phyloP scores from a whole-genome alignment of 2,888 invertebrate genomes.

The Trissoscelio sp. region DNA sequence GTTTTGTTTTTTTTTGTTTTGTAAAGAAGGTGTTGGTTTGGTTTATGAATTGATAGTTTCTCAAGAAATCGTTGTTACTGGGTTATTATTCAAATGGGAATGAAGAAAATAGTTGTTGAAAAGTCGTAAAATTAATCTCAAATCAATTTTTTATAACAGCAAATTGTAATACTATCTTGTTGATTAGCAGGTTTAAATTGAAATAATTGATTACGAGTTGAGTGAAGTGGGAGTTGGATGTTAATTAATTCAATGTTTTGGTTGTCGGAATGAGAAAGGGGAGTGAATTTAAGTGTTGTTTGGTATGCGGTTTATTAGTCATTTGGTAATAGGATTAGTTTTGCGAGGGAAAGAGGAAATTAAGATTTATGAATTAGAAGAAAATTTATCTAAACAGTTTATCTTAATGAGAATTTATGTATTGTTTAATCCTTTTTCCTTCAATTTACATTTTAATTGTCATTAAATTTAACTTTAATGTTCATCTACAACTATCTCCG shows the following conservation, averaged over 20 bases:
- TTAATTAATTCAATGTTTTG: background rate
- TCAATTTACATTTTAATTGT: too few relatives aligned
- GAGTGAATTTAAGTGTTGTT: background rate
- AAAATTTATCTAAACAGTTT: too few relatives aligned
- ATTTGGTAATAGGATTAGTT: too few relatives aligned
- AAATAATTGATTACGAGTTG: background rate
- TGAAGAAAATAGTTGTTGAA: background rate
- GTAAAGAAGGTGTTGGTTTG: conserved; percentile 11
- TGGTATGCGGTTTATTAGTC: too few relatives aligned
- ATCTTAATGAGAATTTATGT: too few relatives aligned
- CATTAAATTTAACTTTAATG: too few relatives aligned
- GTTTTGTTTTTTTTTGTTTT: conserved; percentile 16
- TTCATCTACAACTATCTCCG: too few relatives aligned
- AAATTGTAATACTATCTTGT: background rate
- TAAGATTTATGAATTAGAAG: too few relatives aligned
- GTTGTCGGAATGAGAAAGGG: background rate
- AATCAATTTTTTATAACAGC: background rate
- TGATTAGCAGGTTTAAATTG: background rate
- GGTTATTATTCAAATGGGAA: conserved; percentile 3
- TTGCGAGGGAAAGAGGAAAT: too few relatives aligned
- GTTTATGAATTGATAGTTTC: background rate
- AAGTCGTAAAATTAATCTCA: background rate
- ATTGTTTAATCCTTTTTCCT: too few relatives aligned
- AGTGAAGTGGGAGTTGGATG: background rate
- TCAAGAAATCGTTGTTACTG: background rate